Evolutionary conservation across 2,888 invertebrate genomes (phyloP).

Genomic region (Andrena fulva): DNA sequence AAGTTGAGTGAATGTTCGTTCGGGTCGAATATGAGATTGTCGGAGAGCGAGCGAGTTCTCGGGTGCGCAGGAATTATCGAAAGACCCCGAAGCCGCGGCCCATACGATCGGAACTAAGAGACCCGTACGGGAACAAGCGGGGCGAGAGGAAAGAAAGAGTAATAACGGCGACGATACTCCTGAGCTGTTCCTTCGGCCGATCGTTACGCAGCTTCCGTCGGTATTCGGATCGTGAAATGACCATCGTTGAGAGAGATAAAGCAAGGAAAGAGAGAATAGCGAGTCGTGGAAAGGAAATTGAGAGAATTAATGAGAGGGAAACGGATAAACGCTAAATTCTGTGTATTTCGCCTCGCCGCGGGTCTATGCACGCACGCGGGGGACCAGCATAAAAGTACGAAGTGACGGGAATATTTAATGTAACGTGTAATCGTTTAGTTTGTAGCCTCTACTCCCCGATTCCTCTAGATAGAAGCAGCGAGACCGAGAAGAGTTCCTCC

Average conservation of each 20-base stretch:
- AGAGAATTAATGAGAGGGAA: not conserved
- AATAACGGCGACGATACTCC: conserved; percentile 17
- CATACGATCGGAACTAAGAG: conserved; percentile 50
- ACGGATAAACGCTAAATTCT: conserved; percentile 36
- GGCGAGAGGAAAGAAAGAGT: not conserved
- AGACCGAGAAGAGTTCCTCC: conserved; percentile 67
- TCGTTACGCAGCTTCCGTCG: conserved; percentile 42
- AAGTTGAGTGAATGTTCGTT: conserved; percentile 57
- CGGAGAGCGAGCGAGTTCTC: conserved; percentile 50
- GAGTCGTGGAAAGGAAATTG: conserved; percentile 18
- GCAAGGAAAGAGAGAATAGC: conserved; percentile 15
- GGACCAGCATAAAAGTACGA: conserved; percentile 62
- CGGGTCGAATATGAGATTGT: conserved; percentile 50
- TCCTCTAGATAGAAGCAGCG: conserved; percentile 57
- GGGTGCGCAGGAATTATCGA: conserved; percentile 59
- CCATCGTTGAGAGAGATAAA: conserved; percentile 7
- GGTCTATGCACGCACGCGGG: conserved; percentile 51
- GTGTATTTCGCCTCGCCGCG: conserved; percentile 52
- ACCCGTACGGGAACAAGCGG: conserved; percentile 11
- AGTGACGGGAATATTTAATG: conserved; percentile 72
- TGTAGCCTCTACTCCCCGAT: conserved; percentile 71
- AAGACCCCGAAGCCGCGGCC: conserved; percentile 57
- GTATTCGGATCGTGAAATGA: conserved; percentile 33
- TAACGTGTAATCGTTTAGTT: conserved; percentile 79
- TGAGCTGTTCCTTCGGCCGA: conserved; percentile 46